Evolutionary conservation across 1,140 invertebrate genomes (phyloP).

Genomic region (Ostrea edulis): DNA sequence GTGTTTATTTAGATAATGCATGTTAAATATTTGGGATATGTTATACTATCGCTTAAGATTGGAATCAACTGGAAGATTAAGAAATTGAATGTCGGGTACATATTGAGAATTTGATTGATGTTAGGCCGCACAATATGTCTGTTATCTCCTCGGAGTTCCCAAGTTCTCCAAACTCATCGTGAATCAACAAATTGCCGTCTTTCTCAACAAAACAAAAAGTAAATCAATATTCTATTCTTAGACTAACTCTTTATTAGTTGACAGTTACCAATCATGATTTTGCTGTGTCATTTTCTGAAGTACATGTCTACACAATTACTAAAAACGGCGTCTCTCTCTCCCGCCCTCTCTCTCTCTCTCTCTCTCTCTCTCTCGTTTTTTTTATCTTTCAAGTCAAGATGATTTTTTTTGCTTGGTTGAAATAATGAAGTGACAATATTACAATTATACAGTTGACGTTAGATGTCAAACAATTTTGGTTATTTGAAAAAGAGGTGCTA

Average conservation of each 20-base stretch:
- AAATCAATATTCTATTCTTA: conserved; percentile 5
- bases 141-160: not conserved
- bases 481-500: too few relatives aligned
- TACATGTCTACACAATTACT: too few relatives aligned
- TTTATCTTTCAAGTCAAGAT: not conserved
- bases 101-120: not conserved
- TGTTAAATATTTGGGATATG: conserved; percentile 12
- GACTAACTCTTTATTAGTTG: not conserved
- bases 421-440: too few relatives aligned
- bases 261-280: too few relatives aligned
- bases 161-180: not conserved
- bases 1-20: not conserved
- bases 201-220: not conserved
- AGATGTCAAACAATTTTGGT: too few relatives aligned
- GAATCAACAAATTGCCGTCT: not conserved
- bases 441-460: too few relatives aligned
- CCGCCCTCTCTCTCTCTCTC: not conserved
- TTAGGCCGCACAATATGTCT: not conserved
- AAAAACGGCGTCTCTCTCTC: not conserved
- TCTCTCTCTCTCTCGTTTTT: not conserved
- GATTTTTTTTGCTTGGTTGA: too few relatives aligned
- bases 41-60: not conserved
- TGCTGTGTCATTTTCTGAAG: too few relatives aligned
- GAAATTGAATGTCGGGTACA: not conserved
- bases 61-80: not conserved